Conservation (phyloP, 2,797 vertebrate genomes). For the Prunella strophiata region DNA sequence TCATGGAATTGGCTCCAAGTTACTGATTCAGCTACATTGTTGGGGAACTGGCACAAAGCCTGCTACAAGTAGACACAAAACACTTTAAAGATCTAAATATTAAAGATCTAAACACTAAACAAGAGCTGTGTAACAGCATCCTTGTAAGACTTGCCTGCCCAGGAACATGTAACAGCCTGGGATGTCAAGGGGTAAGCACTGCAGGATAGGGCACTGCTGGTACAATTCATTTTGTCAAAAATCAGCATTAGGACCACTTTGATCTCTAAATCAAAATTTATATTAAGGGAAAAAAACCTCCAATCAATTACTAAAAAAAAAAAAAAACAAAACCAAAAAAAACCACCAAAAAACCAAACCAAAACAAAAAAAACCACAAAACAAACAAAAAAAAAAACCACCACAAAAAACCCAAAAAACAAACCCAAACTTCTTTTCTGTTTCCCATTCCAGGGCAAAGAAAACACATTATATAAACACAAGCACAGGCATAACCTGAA, state of each 20-base stretch:
- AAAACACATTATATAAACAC: neutral
- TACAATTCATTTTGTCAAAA: neutral
- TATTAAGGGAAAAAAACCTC: neutral
- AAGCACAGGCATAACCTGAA: neutral
- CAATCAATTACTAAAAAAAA: neutral
- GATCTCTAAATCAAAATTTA: neutral
- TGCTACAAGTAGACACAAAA: conserved; percentile 63
- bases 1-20: conserved; percentile 59
- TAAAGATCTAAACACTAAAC: conserved; percentile 68
- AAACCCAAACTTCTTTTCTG: neutral
- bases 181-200: neutral
- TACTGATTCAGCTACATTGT: conserved; percentile 68
- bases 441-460: neutral
- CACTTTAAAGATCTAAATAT: conserved; percentile 70
- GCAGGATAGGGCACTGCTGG: neutral
- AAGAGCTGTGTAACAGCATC: conserved; percentile 57
- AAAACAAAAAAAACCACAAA: accelerated
- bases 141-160: neutral
- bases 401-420: accelerated
- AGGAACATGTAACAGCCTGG: neutral
- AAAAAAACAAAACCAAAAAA: too few species aligned
- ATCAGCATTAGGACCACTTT: neutral
- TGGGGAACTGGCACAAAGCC: conserved; percentile 50
- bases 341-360: neutral
- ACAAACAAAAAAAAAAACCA: neutral